phyloP scores from a whole-genome alignment of 2,888 invertebrate species.

The Synergus laeviventris region DNA sequence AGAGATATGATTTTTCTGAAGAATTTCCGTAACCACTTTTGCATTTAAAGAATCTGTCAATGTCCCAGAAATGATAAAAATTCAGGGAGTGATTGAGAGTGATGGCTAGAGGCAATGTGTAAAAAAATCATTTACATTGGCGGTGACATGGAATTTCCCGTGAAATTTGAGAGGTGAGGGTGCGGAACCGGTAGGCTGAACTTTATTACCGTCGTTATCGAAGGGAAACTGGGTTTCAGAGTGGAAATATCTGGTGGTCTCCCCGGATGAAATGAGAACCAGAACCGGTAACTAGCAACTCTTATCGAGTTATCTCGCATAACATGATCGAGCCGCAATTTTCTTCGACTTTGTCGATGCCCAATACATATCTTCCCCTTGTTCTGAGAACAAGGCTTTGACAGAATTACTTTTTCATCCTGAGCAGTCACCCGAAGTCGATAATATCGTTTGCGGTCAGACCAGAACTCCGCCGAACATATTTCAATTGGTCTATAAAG shows the following conservation, averaged over 20 bases:
- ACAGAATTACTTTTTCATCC: constrained; percentile 33
- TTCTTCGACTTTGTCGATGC: constrained; percentile 46
- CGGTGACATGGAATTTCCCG: constrained; percentile 49
- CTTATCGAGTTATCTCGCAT: constrained; percentile 56
- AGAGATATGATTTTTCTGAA: not conserved
- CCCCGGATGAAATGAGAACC: constrained; percentile 36
- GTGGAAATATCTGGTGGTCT: constrained; percentile 56
- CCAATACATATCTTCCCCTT: constrained; percentile 27
- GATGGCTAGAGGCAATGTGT: constrained; percentile 30
- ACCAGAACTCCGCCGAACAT: not conserved
- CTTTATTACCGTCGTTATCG: constrained; percentile 63
- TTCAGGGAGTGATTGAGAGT: constrained; percentile 19
- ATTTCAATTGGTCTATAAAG: not conserved
- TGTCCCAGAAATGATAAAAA: constrained; percentile 7
- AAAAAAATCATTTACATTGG: constrained; percentile 47
- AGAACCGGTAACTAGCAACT: constrained; percentile 51
- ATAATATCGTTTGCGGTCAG: constrained; percentile 12
- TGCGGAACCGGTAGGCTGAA: constrained; percentile 53
- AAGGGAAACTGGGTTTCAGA: constrained; percentile 60
- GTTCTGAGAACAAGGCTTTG: constrained; percentile 22
- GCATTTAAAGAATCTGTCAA: not conserved
- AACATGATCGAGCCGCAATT: constrained; percentile 51
- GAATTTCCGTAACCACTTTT: constrained; percentile 17
- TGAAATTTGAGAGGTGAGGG: constrained; percentile 46
- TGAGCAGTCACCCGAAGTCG: not conserved